Base-by-base conservation (phyloP, 1,140 invertebrate species). In the Hyles vespertilio region DNA sequence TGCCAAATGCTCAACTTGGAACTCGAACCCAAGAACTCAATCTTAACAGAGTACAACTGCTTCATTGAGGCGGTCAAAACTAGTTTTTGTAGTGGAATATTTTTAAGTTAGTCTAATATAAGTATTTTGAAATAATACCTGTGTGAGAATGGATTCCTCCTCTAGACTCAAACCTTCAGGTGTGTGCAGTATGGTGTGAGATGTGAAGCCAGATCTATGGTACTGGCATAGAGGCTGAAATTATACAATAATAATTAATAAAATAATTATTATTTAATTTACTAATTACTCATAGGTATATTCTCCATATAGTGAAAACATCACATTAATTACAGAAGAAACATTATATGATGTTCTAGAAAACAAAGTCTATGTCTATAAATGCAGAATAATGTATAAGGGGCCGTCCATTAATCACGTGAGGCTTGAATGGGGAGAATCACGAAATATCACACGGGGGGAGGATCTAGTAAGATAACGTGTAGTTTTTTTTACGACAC, bases 131-230 rank as follows among this genome's bases (percentile, higher is more conserved):
- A 40, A 90, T 89, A 12, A 6, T 53, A 87, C 87, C 81, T 87
- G 85, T 32, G 81, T 79, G 0, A 89, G 67, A 11, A 89, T 34
- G 2, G 80, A 83, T 50, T 79, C 63, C 51, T 65, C 81, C 47
- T 89, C 79, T 0, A 81, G 46, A 0, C 75, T 50, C 32, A 88
- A 22, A 1, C 71, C 77, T 4, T 80, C 80, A 0, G 87, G 87
- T 33, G 88, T 51, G n/a, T 81, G 74, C 50, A 86, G 67, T n/a
- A 84, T 65, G 0, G 81, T 84, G 71, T 89, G 86, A 22, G 69
- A 74, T 10, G 79, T 79, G 67, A 89, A 84, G 47, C 74, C 63
- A 3, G 59, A 69, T 6, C 66, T 59, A 64, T 86, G 79, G 51
- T 77, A 70, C 12, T 68, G 9, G 0, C 77, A 82, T n/a, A 89